Percentiles rank a stretch among this genome's conserved stretches.
These are phyloP conservation scores for Leptodirus hochenwartii DNA, from an alignment of 2,888 invertebrate species.

Conservation along the genomic window DNA sequence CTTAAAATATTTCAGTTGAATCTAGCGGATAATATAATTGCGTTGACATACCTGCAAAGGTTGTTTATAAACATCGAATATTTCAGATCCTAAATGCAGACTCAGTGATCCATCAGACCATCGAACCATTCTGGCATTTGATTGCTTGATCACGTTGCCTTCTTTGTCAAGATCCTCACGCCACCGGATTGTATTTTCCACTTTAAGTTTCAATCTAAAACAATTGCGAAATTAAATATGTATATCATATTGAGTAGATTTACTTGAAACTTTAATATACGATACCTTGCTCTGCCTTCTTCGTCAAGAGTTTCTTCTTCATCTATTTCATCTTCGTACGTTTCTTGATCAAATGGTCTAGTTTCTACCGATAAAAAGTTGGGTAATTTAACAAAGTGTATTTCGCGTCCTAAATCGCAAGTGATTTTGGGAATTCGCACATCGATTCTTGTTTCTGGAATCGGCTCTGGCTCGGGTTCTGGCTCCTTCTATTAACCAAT, in stretches of 20 bases:
- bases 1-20: no score
- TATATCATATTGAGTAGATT: no score
- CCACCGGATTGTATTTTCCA: slow-evolving; percentile 98
- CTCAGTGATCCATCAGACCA: slow-evolving; percentile 99
- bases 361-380: slow-evolving; percentile 98
- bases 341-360: slow-evolving; percentile 82
- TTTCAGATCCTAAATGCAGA: slow-evolving; percentile 89
- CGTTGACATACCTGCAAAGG: slow-evolving; percentile 47
- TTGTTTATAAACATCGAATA: slow-evolving; percentile 94
- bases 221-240: no score
- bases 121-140: slow-evolving; percentile 85
- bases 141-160: slow-evolving; percentile 69
- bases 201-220: slow-evolving; percentile 70
- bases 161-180: slow-evolving; percentile 64
- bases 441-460: slow-evolving; percentile 87
- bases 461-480: slow-evolving; percentile 57
- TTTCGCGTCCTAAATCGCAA: slow-evolving; percentile 78
- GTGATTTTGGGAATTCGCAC: slow-evolving; percentile 93
- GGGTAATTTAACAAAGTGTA: slow-evolving; percentile 92
- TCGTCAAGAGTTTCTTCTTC: slow-evolving; percentile 96
- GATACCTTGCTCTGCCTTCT: slow-evolving; percentile 75
- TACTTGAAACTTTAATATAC: no score
- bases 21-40: no score
- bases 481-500: slow-evolving; percentile 37
- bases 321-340: slow-evolving; percentile 97